Conservation (phyloP, 2,888 invertebrate genomes). For the Diarsia rubi region DNA sequence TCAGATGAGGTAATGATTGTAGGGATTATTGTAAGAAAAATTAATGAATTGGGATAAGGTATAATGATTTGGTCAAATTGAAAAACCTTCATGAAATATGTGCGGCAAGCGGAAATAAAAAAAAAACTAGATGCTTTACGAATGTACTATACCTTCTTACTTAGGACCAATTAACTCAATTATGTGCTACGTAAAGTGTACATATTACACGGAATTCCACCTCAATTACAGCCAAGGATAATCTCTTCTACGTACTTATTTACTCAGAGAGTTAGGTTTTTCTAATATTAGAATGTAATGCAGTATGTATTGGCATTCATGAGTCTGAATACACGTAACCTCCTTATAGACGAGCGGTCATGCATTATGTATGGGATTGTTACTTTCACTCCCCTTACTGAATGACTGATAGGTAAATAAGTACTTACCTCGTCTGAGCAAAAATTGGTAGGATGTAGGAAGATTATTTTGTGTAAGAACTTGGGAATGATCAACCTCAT, state of each 20-base stretch:
- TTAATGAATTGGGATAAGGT: too few relatives aligned
- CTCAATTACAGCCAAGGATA: slow-evolving; percentile 5
- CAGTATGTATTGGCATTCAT: slow-evolving; percentile 45
- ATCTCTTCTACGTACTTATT: not conserved
- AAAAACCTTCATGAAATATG: not conserved
- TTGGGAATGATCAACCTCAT: not conserved
- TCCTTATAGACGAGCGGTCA: slow-evolving; percentile 23
- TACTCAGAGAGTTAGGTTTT: slow-evolving; percentile 8
- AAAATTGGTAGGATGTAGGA: not conserved
- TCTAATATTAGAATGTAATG: slow-evolving; percentile 29
- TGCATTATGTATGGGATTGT: slow-evolving; percentile 49
- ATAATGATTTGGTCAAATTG: not conserved
- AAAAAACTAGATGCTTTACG: not conserved
- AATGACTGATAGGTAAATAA: slow-evolving; percentile 46
- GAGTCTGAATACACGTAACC: slow-evolving; percentile 34
- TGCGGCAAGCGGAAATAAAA: not conserved
- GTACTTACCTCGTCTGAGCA: not conserved
- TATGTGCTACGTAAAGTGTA: not conserved
- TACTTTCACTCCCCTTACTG: slow-evolving; percentile 47
- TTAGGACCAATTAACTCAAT: not conserved
- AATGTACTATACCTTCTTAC: not conserved
- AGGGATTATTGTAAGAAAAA: too few relatives aligned
- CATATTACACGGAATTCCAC: not conserved
- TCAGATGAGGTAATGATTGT: too few relatives aligned
- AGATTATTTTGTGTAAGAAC: not conserved